Conservation (phyloP, 2,888 invertebrate genomes). For the Beris chalybata region DNA sequence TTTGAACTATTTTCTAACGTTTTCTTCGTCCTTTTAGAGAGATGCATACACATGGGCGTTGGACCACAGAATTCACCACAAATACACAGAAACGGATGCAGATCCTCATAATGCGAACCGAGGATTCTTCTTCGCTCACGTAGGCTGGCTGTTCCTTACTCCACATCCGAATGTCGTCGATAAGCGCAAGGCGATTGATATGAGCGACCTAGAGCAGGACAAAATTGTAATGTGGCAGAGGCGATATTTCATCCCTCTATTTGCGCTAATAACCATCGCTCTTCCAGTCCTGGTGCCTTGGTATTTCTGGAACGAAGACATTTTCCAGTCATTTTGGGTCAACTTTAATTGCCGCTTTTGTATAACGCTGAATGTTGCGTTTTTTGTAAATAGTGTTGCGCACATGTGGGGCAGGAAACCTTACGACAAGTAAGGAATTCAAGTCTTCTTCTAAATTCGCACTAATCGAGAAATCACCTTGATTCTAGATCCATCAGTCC, state of each 20-base stretch:
- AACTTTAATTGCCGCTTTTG: constrained; percentile 83
- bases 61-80: constrained; percentile 87
- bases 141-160: constrained; percentile 86
- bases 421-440: constrained; percentile 75
- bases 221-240: constrained; percentile 77
- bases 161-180: constrained; percentile 79
- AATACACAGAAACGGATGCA: constrained; percentile 83
- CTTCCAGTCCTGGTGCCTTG: constrained; percentile 78
- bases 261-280: constrained; percentile 66
- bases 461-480: constrained; percentile 16
- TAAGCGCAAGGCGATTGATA: constrained; percentile 68
- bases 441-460: background rate
- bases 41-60: constrained; percentile 85
- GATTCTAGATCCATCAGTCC: constrained; percentile 68
- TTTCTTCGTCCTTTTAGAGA: constrained; percentile 59
- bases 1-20: no score
- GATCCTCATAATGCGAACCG: constrained; percentile 74
- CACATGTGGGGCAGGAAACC: constrained; percentile 93
- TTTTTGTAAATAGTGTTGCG: constrained; percentile 92
- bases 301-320: constrained; percentile 80
- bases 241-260: constrained; percentile 72
- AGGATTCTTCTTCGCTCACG: constrained; percentile 89
- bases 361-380: constrained; percentile 85
- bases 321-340: constrained; percentile 79
- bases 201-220: constrained; percentile 72